Conservation (phyloP, 2,113 vertebrate species). For the Bagarius yarrelli region DNA sequence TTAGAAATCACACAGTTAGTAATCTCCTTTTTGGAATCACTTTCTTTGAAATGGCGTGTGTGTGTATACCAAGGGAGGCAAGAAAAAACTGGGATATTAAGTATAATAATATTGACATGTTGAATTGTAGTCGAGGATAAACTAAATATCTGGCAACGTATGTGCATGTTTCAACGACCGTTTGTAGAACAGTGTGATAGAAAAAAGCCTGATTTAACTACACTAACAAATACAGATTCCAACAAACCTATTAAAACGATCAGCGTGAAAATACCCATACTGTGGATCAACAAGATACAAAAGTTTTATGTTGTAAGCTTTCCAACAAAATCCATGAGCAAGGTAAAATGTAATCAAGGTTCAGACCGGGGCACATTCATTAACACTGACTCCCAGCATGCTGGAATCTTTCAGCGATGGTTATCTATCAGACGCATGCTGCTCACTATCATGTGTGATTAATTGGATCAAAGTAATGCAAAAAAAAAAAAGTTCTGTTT, state of each 20-base stretch:
- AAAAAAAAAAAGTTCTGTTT: not conserved
- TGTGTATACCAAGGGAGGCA: too few species aligned
- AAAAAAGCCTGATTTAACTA: not conserved
- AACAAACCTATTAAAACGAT: not conserved
- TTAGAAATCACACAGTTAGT: too few species aligned
- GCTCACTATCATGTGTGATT: slow-evolving; percentile 29
- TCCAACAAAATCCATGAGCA: not conserved
- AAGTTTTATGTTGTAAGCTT: not conserved
- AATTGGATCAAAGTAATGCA: slow-evolving; percentile 28
- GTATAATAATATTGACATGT: not conserved
- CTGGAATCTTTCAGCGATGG: not conserved
- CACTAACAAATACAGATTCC: not conserved
- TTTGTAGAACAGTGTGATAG: not conserved
- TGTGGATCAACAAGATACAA: not conserved
- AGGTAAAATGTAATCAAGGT: slow-evolving; percentile 16
- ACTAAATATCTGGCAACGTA: slow-evolving; percentile 15
- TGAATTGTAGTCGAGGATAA: slow-evolving; percentile 28
- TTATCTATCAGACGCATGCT: slow-evolving; percentile 16
- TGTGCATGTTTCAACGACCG: not conserved
- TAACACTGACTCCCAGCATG: slow-evolving; percentile 14
- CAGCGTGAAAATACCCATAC: not conserved
- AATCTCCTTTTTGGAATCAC: too few species aligned
- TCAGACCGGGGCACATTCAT: not conserved
- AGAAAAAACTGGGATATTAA: too few species aligned
- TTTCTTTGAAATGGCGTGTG: too few species aligned